Base-by-base conservation (phyloP, 2,113 vertebrate species). In the Pelodiscus sinensis region DNA sequence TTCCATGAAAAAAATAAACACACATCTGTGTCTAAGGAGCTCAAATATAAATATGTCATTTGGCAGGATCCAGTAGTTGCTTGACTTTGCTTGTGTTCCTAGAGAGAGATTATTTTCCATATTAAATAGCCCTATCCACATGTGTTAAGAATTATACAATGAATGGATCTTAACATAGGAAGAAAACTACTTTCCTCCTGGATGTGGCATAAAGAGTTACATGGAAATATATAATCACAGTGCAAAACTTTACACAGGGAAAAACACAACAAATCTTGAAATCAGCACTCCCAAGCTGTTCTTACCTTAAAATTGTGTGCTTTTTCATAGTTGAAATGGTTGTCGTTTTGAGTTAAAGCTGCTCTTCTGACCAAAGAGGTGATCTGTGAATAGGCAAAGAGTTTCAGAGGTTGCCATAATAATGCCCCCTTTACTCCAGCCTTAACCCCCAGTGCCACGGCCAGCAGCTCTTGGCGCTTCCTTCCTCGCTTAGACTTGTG, bases 261-360 rank as follows among this genome's bases (percentile, higher is more conserved):
- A 38, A 52, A 86, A 51, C 19, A 38, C 65, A 94, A 29, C 50
- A 62, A 52, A 81, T 93, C 68, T 86, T 52, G 6, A 9, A 50
- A 25, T 22, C 5, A 14, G 86, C 4, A 81, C 62, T 19, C 71
- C 27, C 24, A 85, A 80, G 31, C 19, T 5, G 38, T n/a, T 29
- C 98, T 99, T 98, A 99, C 99, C 99, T 99, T 99, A 92, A 99
- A 99, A 98, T 99, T 99, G 98, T 99, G 99, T 92, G 99, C 98
- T 98, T 99, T 99, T 97, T 99, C 99, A 65, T 99, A 99, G 97
- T 98, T 99, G 98, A 98, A 99, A 89, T 99, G 98, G 97, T 99
- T 99, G 98, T 99, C 99, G 0, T 98, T 98, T 85, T 99, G 99
- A 65, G 98, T 99, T 98, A 99, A 97, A 86, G 98, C 98, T 75